phyloP scores from a whole-genome alignment of 2,113 vertebrate genomes.

The Turdus rufiventris region DNA sequence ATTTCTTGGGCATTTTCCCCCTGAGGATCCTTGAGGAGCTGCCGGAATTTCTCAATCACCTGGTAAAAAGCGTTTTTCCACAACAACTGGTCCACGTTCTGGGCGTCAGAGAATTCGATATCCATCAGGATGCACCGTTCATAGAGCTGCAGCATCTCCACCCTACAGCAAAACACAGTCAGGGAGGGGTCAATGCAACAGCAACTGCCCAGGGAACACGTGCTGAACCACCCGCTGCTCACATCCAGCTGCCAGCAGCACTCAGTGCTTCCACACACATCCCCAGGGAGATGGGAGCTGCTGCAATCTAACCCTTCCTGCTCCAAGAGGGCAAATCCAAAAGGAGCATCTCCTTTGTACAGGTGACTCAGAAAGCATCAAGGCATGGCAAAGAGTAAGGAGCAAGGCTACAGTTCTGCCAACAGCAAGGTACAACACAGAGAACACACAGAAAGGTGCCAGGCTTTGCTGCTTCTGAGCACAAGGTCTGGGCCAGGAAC shows the following conservation, averaged over 20 bases:
- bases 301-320: neutral
- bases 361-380: neutral
- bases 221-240: neutral
- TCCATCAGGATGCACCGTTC: slow-evolving; percentile 90
- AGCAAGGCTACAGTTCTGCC: neutral
- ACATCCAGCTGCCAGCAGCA: neutral
- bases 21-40: slow-evolving; percentile 89
- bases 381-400: neutral
- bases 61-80: slow-evolving; percentile 98
- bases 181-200: neutral
- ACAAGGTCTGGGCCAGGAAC: neutral
- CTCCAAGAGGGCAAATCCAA: neutral
- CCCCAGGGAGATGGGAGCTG: neutral
- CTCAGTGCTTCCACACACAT: neutral
- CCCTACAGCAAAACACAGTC: slow-evolving; percentile 65
- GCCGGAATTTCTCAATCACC: slow-evolving; percentile 96
- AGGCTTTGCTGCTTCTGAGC: neutral
- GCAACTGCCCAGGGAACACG: neutral
- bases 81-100: slow-evolving; percentile 93
- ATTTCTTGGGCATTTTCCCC: slow-evolving; percentile 80
- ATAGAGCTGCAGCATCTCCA: slow-evolving; percentile 88
- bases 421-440: neutral
- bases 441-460: fast-evolving
- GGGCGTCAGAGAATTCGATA: slow-evolving; percentile 91
- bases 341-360: neutral